phyloP scores from a whole-genome alignment of 2,113 vertebrate genomes.

The Elephantulus edwardii region DNA sequence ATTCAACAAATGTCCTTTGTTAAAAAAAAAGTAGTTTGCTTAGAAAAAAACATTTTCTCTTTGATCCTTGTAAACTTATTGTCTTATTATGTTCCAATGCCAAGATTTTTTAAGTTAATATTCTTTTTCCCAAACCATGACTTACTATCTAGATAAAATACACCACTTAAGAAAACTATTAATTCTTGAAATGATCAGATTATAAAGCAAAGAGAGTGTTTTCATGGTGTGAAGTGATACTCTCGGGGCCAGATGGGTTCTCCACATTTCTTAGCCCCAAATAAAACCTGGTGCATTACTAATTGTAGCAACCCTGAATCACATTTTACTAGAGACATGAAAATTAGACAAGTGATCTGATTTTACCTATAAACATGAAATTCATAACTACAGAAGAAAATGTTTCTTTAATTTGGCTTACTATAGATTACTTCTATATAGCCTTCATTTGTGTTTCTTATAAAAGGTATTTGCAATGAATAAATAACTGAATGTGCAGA shows the following conservation, averaged over 20 bases:
- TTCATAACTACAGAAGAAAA: neutral
- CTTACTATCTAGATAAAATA: constrained; percentile 4
- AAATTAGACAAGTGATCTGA: neutral
- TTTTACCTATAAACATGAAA: neutral
- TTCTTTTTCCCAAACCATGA: neutral
- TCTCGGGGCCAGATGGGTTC: neutral
- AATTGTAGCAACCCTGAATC: neutral
- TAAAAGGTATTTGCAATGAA: too few relatives aligned
- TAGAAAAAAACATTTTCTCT: constrained; percentile 19
- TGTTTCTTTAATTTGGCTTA: too few relatives aligned
- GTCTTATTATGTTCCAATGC: neutral
- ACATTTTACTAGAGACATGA: constrained; percentile 23
- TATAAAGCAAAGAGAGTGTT: neutral
- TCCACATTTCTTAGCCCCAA: neutral
- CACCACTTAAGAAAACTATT: neutral
- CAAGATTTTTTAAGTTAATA: constrained; percentile 16
- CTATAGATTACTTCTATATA: too few relatives aligned
- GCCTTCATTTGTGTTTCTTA: too few relatives aligned
- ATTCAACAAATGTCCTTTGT: neutral
- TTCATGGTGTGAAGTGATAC: neutral
- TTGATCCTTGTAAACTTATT: constrained; percentile 18
- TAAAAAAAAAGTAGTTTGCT: neutral
- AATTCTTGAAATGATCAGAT: neutral
- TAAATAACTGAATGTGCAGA: too few relatives aligned
- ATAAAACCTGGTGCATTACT: neutral